A percentile compares a stretch with the other conserved stretches of the same genome.
Conservation (phyloP, 2,797 vertebrate genomes). For the Emys orbicularis region DNA sequence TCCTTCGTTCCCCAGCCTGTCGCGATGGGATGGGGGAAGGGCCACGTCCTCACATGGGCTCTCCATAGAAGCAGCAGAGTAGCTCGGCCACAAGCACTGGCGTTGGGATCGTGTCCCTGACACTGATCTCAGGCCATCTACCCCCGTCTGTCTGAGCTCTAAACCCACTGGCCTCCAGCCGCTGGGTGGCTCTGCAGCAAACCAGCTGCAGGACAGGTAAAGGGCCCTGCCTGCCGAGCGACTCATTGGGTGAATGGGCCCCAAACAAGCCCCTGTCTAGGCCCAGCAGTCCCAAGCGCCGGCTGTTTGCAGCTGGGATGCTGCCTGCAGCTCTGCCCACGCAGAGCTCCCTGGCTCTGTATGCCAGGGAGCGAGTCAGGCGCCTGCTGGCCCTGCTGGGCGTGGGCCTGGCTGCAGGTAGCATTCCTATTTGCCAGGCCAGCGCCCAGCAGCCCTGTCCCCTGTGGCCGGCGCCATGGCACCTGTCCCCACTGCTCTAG, state of each 20-base stretch:
- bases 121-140: accelerated
- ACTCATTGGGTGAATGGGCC: not conserved
- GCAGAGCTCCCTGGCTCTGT: not conserved
- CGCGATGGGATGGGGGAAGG: accelerated
- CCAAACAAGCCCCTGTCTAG: not conserved
- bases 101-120: not conserved
- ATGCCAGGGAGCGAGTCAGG: too few relatives aligned
- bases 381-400: not conserved
- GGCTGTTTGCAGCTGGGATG: too few relatives aligned
- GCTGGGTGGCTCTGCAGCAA: too few relatives aligned
- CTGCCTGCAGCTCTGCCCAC: not conserved
- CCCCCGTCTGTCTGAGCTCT: accelerated
- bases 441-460: too few relatives aligned
- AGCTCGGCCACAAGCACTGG: not conserved
- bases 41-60: accelerated
- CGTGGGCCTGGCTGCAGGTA: not conserved
- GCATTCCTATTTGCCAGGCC: not conserved
- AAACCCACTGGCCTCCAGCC: accelerated
- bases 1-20: not conserved
- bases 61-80: not conserved
- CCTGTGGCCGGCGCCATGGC: not conserved
- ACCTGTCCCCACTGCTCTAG: not conserved
- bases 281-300: too few relatives aligned
- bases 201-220: too few relatives aligned
- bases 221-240: not conserved